Conservation (phyloP, 2,888 invertebrate species). For the Drosophila leonis region DNA sequence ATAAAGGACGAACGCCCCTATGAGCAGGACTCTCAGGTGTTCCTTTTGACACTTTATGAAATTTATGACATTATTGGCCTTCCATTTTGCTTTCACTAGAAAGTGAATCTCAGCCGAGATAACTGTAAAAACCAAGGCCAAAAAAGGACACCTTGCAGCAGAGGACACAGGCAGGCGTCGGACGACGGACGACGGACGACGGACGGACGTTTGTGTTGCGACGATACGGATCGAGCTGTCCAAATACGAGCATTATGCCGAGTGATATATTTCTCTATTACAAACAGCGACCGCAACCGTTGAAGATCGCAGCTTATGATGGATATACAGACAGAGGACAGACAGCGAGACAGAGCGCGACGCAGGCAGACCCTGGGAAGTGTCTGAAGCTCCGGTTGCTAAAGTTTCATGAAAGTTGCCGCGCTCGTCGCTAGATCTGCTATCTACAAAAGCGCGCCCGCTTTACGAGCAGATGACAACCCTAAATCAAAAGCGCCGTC, state of each 20-base stretch:
- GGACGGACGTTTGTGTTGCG: constrained; percentile 39
- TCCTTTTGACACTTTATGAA: constrained; percentile 83
- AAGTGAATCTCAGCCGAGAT: constrained; percentile 46
- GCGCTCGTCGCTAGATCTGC: constrained; percentile 47
- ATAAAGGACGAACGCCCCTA: constrained; percentile 46
- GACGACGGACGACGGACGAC: not conserved
- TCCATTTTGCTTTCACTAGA: constrained; percentile 61
- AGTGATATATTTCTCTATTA: constrained; percentile 77
- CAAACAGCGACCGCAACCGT: constrained; percentile 44
- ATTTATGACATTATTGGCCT: constrained; percentile 81
- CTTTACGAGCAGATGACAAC: constrained; percentile 68
- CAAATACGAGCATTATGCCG: constrained; percentile 46
- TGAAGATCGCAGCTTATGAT: constrained; percentile 24
- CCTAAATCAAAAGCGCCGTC: constrained; percentile 73
- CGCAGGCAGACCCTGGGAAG: constrained; percentile 9
- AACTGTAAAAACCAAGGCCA: constrained; percentile 72
- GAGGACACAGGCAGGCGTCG: constrained; percentile 21
- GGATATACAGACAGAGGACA: not conserved
- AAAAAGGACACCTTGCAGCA: constrained; percentile 39
- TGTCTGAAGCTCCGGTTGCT: constrained; percentile 17
- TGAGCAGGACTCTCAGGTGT: constrained; percentile 62
- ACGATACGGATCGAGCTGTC: constrained; percentile 53
- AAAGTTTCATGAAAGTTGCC: constrained; percentile 33
- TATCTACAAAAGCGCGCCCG: constrained; percentile 65
- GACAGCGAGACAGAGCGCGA: not conserved